phyloP scores from a whole-genome alignment of 1,140 invertebrate genomes.

The Popillia japonica region DNA sequence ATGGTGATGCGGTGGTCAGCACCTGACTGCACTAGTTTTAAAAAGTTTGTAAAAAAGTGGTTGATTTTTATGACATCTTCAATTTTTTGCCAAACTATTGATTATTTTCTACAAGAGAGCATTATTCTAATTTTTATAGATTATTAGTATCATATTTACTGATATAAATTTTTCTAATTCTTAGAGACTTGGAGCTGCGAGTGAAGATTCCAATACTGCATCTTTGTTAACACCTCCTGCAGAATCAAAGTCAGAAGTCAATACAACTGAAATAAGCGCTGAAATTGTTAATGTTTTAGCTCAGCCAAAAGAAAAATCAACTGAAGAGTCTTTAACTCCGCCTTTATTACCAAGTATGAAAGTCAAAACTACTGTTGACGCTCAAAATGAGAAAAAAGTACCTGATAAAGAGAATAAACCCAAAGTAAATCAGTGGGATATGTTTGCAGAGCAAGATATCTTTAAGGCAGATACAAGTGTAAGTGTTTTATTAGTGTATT shows the following conservation, averaged over 20 bases:
- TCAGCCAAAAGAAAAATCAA: conserved; percentile 41
- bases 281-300: conserved; percentile 32
- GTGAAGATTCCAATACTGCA: conserved; percentile 67
- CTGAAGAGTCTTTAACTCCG: conserved; percentile 59
- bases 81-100: too few species aligned
- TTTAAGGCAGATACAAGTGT: conserved; percentile 86
- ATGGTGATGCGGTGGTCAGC: too few species aligned
- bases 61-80: too few species aligned
- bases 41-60: too few species aligned
- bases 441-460: conserved; percentile 90
- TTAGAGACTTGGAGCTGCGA: conserved; percentile 67
- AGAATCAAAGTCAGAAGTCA: conserved; percentile 39
- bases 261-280: conserved; percentile 21
- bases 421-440: conserved; percentile 77
- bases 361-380: conserved; percentile 44
- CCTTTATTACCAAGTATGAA: conserved; percentile 59
- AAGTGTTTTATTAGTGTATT: conserved; percentile 71
- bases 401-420: conserved; percentile 52
- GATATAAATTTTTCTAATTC: conserved; percentile 48
- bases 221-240: conserved; percentile 48
- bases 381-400: conserved; percentile 20
- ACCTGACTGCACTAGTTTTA: too few species aligned
- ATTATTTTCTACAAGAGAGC: too few species aligned
- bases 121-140: too few species aligned
- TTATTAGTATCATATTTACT: too few species aligned